Percentiles rank a stretch among this genome's conserved stretches.
These are phyloP conservation scores for Spilarctia lutea DNA, from an alignment of 2,888 invertebrate genomes.

Conservation along the genomic window DNA sequence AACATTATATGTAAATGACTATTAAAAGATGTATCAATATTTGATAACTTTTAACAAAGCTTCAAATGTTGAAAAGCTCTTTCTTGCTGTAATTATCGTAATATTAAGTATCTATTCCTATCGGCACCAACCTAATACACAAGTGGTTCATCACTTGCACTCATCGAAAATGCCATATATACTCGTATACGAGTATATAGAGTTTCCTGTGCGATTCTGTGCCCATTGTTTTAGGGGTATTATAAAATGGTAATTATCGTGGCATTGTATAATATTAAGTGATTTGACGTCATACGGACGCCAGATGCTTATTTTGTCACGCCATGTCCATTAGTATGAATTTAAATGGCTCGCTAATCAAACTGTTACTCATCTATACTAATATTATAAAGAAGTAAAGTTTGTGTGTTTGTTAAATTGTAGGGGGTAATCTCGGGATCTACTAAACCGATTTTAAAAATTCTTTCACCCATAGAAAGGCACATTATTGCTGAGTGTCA, in stretches of 20 bases:
- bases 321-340: constrained; percentile 43
- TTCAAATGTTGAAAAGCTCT: not conserved
- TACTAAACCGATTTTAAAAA: no score
- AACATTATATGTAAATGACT: not conserved
- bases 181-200: not conserved
- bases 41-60: not conserved
- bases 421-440: no score
- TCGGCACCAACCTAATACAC: not conserved
- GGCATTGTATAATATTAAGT: constrained; percentile 70
- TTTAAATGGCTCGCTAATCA: constrained; percentile 50
- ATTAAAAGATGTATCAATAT: not conserved
- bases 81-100: not conserved
- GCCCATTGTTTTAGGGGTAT: constrained; percentile 76
- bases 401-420: no score
- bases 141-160: not conserved
- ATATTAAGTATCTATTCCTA: not conserved
- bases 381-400: no score
- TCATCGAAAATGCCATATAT: not conserved
- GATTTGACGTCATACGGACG: constrained; percentile 68
- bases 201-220: constrained; percentile 10
- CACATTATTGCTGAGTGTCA: no score
- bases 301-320: constrained; percentile 57
- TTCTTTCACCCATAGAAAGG: no score
- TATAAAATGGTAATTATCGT: constrained; percentile 56
- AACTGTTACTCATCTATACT: constrained; percentile 39